These are phyloP conservation scores for Muricea muricata DNA, from an alignment of 92 coral and sea anemone genomes.

Conservation along the genomic window DNA sequence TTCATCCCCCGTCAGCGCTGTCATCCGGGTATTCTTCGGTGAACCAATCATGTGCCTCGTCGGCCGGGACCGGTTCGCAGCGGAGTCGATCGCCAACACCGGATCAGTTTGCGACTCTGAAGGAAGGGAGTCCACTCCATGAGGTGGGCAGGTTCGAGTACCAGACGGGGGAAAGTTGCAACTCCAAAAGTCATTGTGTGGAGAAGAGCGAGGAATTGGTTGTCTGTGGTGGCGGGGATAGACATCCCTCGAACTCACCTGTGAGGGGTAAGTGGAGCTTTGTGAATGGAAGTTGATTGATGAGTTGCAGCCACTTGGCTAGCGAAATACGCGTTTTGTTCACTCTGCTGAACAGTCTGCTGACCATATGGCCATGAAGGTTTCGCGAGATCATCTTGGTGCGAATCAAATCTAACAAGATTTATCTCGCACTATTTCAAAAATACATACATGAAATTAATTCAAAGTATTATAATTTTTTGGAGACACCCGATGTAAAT, in stretches of 20 bases:
- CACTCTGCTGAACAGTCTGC: too few relatives aligned
- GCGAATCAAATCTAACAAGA: too few relatives aligned
- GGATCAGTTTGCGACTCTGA: constrained; percentile 75
- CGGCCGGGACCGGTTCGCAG: constrained; percentile 84
- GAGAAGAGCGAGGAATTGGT: neutral
- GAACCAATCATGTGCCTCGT: constrained; percentile 92
- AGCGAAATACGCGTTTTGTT: too few relatives aligned
- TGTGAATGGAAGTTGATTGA: neutral
- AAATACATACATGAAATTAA: too few relatives aligned
- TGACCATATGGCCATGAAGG: too few relatives aligned
- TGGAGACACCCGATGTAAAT: too few relatives aligned
- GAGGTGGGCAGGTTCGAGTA: constrained; percentile 1
- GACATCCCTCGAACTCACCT: constrained; percentile 9
- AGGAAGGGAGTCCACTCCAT: constrained; percentile 53
- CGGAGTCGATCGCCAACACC: constrained; percentile 97
- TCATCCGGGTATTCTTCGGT: constrained; percentile 96
- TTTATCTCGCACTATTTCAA: too few relatives aligned
- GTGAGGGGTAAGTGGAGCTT: neutral
- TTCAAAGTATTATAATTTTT: too few relatives aligned
- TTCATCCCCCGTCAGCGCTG: constrained; percentile 68
- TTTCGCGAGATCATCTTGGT: too few relatives aligned
- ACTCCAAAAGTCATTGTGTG: neutral
- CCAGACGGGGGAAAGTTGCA: constrained; percentile 25
- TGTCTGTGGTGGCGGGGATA: neutral
- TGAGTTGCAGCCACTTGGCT: too few relatives aligned